These are phyloP conservation scores for Scaptodrosophila latifasciaeformis DNA, from an alignment of 2,888 invertebrate species.

Conservation along the genomic window DNA sequence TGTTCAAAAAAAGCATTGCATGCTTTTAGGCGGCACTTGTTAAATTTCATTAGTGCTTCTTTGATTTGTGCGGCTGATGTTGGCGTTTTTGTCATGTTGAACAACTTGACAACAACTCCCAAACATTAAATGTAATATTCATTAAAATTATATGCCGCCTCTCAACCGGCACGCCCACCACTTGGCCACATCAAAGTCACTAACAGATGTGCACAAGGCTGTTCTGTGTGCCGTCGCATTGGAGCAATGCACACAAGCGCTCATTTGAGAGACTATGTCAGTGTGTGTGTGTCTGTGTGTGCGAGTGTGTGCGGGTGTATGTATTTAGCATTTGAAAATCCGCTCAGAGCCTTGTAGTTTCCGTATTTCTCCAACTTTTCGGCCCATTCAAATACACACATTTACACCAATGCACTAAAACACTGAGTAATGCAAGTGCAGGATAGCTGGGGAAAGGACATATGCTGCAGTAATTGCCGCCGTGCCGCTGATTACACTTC, in stretches of 20 bases:
- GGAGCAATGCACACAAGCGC: background rate
- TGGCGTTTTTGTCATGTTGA: slow-evolving; percentile 2
- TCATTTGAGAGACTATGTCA: background rate
- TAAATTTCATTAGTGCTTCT: no score
- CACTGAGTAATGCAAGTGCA: slow-evolving; percentile 29
- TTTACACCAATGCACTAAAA: background rate
- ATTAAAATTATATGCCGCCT: slow-evolving; percentile 52
- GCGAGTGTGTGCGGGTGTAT: background rate
- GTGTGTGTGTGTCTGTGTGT: background rate
- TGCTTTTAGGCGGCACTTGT: slow-evolving; percentile 1
- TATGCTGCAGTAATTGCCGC: slow-evolving; percentile 63
- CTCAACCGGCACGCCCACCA: background rate
- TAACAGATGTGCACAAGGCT: slow-evolving; percentile 11
- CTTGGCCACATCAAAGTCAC: slow-evolving; percentile 31
- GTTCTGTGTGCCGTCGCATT: slow-evolving; percentile 5
- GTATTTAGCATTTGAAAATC: slow-evolving; percentile 46
- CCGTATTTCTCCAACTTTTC: slow-evolving; percentile 43
- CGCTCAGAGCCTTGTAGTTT: slow-evolving; percentile 59
- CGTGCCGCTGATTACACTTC: slow-evolving; percentile 68
- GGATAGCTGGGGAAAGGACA: slow-evolving; percentile 38
- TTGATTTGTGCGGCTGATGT: background rate
- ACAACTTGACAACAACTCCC: background rate
- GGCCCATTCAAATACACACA: slow-evolving; percentile 5
- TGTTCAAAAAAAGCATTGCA: background rate
- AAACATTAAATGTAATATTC: slow-evolving; percentile 45